These are phyloP conservation scores for Drosophila oshimai DNA, from an alignment of 1,140 invertebrate species.

Conservation along the genomic window DNA sequence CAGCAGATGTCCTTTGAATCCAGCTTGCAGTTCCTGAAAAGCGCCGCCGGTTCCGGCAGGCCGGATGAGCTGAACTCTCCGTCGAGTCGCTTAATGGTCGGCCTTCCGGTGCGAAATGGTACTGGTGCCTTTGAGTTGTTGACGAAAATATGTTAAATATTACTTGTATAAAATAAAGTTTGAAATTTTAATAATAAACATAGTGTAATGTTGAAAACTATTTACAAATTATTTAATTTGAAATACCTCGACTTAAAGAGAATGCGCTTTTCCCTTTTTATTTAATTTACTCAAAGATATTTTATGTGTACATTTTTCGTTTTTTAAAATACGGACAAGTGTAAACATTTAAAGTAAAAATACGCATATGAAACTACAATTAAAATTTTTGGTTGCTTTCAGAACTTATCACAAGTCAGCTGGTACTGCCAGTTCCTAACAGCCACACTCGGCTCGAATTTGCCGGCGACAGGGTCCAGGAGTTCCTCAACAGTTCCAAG, in stretches of 20 bases:
- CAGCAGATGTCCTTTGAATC: slow-evolving; percentile 99
- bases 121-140: slow-evolving; percentile 90
- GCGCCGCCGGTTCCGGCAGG: slow-evolving; percentile 88
- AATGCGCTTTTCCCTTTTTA: too few species aligned
- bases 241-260: too few species aligned
- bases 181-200: slow-evolving; percentile 13
- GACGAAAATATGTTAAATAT: slow-evolving; percentile 66
- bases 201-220: not conserved
- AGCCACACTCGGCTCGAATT: slow-evolving; percentile 71
- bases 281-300: not conserved
- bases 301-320: slow-evolving; percentile 6
- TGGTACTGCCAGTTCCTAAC: slow-evolving; percentile 82
- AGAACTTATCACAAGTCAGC: slow-evolving; percentile 81
- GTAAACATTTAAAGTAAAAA: slow-evolving; percentile 37
- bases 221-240: too few species aligned
- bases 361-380: slow-evolving; percentile 10
- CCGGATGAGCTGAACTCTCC: slow-evolving; percentile 92
- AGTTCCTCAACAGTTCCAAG: slow-evolving; percentile 61
- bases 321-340: slow-evolving; percentile 20
- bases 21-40: slow-evolving; percentile 93
- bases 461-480: slow-evolving; percentile 61
- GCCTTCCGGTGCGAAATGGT: slow-evolving; percentile 91
- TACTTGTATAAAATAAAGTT: not conserved
- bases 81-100: slow-evolving; percentile 94
- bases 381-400: slow-evolving; percentile 44